Conservation (phyloP, 2,113 vertebrate species). For the Picathartes gymnocephalus region DNA sequence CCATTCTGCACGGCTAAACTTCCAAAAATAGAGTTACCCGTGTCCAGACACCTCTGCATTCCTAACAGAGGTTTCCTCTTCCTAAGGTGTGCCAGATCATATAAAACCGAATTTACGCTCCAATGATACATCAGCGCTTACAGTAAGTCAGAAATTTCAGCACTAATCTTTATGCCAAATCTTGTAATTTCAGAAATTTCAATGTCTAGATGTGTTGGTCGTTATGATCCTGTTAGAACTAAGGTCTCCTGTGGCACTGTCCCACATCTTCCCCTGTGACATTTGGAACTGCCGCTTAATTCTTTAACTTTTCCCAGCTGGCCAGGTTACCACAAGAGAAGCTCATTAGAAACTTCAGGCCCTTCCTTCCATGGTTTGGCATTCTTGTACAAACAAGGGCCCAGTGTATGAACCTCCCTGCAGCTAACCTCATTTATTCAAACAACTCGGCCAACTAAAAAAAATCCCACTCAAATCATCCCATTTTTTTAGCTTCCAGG, state of each 20-base stretch:
- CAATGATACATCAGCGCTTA: accelerated
- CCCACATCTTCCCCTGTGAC: background rate
- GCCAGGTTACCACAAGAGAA: background rate
- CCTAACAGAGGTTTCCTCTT: background rate
- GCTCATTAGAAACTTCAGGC: background rate
- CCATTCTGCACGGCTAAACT: background rate
- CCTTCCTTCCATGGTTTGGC: too few relatives aligned
- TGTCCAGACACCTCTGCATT: background rate
- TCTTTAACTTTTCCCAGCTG: too few relatives aligned
- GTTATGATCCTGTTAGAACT: background rate
- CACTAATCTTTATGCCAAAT: background rate
- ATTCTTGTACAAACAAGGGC: background rate
- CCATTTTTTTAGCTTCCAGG: background rate
- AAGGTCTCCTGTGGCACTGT: background rate
- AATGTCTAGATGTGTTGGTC: background rate
- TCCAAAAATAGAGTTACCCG: background rate
- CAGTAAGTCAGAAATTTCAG: background rate
- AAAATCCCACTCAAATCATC: background rate
- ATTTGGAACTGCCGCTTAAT: background rate
- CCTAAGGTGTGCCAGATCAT: background rate
- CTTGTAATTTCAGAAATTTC: background rate
- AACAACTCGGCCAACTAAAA: background rate
- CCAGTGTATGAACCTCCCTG: accelerated
- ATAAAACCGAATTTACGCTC: background rate
- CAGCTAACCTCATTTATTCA: background rate